phyloP scores from a whole-genome alignment of 2,113 vertebrate genomes.

The Beaufortia kweichowensis region DNA sequence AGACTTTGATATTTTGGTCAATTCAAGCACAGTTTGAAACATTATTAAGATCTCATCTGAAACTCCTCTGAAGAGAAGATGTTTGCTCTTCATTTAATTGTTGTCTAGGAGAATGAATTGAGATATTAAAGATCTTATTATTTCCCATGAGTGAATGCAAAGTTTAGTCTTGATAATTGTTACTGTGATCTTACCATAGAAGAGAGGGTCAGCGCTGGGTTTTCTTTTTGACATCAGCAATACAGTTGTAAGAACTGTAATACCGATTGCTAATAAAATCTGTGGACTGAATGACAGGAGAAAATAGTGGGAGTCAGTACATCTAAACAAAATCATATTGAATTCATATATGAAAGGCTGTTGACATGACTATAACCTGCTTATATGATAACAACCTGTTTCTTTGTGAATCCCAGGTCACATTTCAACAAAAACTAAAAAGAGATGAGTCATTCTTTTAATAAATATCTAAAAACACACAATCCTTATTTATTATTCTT shows the following conservation, averaged over 20 bases:
- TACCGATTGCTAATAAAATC: slow-evolving; percentile 66
- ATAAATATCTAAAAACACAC: no score
- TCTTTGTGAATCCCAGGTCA: no score
- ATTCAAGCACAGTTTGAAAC: neutral
- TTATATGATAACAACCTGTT: neutral
- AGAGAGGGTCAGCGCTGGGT: slow-evolving; percentile 79
- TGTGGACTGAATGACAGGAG: slow-evolving; percentile 64
- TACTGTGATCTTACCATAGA: slow-evolving; percentile 77
- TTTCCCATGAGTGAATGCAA: no score
- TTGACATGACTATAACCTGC: no score
- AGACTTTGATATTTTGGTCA: no score
- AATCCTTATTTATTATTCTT: no score
- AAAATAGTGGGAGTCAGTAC: neutral
- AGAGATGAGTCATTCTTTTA: no score
- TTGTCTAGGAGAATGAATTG: neutral
- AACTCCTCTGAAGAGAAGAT: no score
- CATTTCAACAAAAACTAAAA: no score
- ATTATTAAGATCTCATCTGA: no score
- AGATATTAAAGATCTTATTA: neutral
- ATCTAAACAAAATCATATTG: neutral
- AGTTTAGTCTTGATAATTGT: neutral
- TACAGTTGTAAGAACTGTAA: slow-evolving; percentile 68
- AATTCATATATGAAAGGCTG: neutral
- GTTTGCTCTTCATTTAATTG: no score
- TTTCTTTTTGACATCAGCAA: slow-evolving; percentile 64